Percentiles rank a stretch among this genome's conserved stretches.
Conservation (phyloP, 2,888 invertebrate species). For the Athripsodes cinereus region DNA sequence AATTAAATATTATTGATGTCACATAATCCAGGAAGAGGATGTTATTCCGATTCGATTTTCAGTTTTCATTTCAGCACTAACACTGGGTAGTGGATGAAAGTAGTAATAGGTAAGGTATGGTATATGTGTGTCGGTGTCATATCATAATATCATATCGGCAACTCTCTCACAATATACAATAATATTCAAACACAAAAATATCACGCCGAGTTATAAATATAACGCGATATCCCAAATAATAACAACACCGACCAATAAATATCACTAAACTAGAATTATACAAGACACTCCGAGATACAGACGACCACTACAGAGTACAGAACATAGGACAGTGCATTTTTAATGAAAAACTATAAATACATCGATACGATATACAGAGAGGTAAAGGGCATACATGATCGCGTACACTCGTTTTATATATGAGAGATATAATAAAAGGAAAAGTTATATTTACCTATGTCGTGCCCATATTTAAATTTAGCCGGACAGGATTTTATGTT, state of each 20-base stretch:
- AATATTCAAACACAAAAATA: conserved; percentile 19
- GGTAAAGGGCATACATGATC: conserved; percentile 14
- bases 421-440: conserved; percentile 30
- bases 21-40: conserved; percentile 7
- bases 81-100: conserved; percentile 8
- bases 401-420: conserved; percentile 7
- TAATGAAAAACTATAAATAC: conserved; percentile 30
- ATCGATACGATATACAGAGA: conserved; percentile 13
- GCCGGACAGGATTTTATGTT: conserved; percentile 38
- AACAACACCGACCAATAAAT: conserved; percentile 32
- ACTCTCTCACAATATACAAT: not conserved
- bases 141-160: not conserved
- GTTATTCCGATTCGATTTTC: too few relatives aligned
- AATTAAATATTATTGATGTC: conserved; percentile 24
- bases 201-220: conserved; percentile 23
- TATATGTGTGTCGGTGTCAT: not conserved
- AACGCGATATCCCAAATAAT: conserved; percentile 22
- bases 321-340: conserved; percentile 40
- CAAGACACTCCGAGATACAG: conserved; percentile 49
- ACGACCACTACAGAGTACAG: conserved; percentile 34
- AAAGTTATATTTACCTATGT: conserved; percentile 46
- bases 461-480: conserved; percentile 49
- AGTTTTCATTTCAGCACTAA: too few relatives aligned
- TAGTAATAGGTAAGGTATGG: not conserved
- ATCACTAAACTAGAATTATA: conserved; percentile 44